These are phyloP conservation scores for Tridacna gigas DNA, from an alignment of 2,888 invertebrate genomes.

Conservation along the genomic window DNA sequence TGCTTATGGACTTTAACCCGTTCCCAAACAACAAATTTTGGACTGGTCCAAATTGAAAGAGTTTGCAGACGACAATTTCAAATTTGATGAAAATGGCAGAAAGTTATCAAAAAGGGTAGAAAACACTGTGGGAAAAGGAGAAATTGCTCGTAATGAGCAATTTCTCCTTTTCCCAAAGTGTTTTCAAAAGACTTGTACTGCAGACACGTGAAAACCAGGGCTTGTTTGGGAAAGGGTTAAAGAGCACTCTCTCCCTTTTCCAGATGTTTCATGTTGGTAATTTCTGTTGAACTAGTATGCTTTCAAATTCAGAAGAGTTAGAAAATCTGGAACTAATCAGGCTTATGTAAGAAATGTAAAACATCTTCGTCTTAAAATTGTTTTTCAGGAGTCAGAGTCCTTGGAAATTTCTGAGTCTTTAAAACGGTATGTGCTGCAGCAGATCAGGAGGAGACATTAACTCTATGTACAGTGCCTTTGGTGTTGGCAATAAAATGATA, in stretches of 20 bases:
- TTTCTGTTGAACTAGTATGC: no score
- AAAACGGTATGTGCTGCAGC: constrained; percentile 21
- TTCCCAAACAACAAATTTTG: neutral
- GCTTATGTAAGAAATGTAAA: no score
- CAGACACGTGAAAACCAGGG: no score
- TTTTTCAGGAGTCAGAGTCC: constrained; percentile 45
- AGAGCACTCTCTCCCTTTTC: no score
- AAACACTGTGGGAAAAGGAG: neutral
- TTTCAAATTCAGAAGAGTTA: no score
- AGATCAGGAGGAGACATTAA: constrained; percentile 35
- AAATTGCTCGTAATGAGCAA: neutral
- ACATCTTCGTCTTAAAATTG: neutral
- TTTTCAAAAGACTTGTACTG: no score
- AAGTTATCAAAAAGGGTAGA: neutral
- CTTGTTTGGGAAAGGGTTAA: no score
- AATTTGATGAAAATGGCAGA: neutral
- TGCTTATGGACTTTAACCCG: neutral
- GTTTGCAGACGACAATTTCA: neutral
- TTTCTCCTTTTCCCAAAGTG: no score
- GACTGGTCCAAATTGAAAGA: neutral
- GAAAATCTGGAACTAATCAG: no score
- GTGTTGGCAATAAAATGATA: no score
- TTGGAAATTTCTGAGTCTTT: constrained; percentile 43
- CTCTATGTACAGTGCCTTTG: no score
- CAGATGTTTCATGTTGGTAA: no score